Conservation (phyloP, 2,888 invertebrate species). For the Didymodactylos carnosus region DNA sequence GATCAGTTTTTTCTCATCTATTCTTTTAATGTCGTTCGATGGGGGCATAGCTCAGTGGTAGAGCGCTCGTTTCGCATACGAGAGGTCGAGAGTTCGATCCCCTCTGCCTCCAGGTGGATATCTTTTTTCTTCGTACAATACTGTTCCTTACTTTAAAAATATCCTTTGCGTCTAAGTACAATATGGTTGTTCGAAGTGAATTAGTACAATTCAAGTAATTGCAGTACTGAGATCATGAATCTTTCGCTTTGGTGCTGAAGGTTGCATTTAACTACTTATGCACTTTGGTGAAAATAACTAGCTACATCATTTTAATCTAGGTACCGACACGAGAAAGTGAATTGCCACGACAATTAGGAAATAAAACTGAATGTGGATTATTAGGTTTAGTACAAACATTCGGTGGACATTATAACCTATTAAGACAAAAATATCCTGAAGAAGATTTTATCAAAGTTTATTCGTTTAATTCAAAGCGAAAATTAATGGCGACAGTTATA, state of each 20-base stretch:
- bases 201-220: not conserved
- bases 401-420: constrained; percentile 72
- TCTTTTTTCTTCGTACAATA: too few relatives aligned
- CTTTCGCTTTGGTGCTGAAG: too few relatives aligned
- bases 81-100: too few relatives aligned
- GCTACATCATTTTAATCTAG: constrained; percentile 23
- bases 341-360: constrained; percentile 80
- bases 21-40: too few relatives aligned
- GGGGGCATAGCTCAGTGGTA: too few relatives aligned
- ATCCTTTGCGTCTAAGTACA: too few relatives aligned
- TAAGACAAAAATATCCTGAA: constrained; percentile 73
- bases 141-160: too few relatives aligned
- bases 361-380: constrained; percentile 95
- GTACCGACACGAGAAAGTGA: constrained; percentile 60
- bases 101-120: too few relatives aligned
- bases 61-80: too few relatives aligned
- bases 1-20: too few relatives aligned
- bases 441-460: constrained; percentile 49
- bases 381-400: constrained; percentile 65
- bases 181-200: too few relatives aligned
- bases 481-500: constrained; percentile 93
- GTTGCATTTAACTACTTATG: too few relatives aligned
- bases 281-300: not conserved
- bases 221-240: not conserved
- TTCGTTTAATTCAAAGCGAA: constrained; percentile 94